These are phyloP conservation scores for Acleris holmiana DNA, from an alignment of 2,888 invertebrate genomes.

Conservation along the genomic window DNA sequence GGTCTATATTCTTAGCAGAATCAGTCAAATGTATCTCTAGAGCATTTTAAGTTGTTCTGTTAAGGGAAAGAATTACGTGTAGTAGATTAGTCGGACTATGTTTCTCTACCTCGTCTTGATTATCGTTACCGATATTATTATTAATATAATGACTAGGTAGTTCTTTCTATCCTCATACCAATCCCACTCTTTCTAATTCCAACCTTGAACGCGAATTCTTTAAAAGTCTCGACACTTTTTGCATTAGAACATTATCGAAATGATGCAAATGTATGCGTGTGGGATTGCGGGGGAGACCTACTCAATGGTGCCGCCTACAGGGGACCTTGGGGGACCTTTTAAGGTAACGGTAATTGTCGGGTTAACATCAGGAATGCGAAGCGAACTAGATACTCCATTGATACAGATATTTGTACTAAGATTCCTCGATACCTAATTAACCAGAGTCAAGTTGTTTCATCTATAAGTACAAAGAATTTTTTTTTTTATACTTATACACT, in stretches of 20 bases:
- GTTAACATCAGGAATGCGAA: slow-evolving; percentile 54
- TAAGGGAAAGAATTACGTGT: not conserved
- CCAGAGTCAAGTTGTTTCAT: not conserved
- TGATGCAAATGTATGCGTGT: slow-evolving; percentile 48
- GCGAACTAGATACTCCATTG: not conserved
- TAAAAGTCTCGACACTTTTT: slow-evolving; percentile 12
- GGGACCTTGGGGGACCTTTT: slow-evolving; percentile 66
- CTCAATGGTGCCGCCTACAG: slow-evolving; percentile 72
- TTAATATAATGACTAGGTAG: no score
- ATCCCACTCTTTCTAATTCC: not conserved
- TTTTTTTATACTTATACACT: no score
- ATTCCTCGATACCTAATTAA: not conserved
- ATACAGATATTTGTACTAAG: not conserved
- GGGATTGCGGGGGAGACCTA: slow-evolving; percentile 66
- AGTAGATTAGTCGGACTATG: no score
- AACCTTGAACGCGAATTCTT: slow-evolving; percentile 11
- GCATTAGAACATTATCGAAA: slow-evolving; percentile 35
- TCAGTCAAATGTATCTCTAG: not conserved
- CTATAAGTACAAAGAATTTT: no score
- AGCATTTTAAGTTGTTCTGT: not conserved
- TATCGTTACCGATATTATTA: no score
- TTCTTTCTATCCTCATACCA: not conserved
- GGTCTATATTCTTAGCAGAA: no score
- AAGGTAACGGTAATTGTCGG: slow-evolving; percentile 64
- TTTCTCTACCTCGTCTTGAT: no score